Evolutionary conservation across 1,140 invertebrate genomes (phyloP), one percentile per base, ranked within the genome.

Genomic region (Dreissena polymorpha): DNA sequence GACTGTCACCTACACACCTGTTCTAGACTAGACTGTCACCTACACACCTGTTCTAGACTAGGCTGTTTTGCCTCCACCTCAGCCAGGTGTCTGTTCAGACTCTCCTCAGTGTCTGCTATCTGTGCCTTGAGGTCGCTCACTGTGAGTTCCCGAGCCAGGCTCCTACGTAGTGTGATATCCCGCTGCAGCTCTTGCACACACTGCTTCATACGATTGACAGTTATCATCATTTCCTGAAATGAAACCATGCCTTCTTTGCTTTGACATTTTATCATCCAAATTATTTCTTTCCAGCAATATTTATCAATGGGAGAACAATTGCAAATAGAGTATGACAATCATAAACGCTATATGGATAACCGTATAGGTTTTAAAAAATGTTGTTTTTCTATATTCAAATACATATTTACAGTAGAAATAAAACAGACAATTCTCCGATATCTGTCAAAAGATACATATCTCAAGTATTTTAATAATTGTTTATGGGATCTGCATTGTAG

Each of bases 181-280:
- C 86, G 50, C 27, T 87, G 86, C 29, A 85, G 60, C 57, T 87
- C 86, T 18, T 87, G 86, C 13, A 84, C 86, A 12, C 29, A 25
- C 23, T 65, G 57, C 68, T 87, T 87, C 64, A 87, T 39, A 13
- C 63, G 72, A 21, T 87, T 83, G 16, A 87, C 74, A 16, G 68
- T 77, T 16, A 51, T 72, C 57, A 85, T 73, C 27, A 87, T 21
- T 21, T 83, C 86, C 86, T 87, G 64, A 29, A 49, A 69, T 63
- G 29, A 73, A 49, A 70, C 6, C 1, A n/a, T n/a, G n/a, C n/a
- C n/a, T 63, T 63, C 12, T 63, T 63, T 63, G 23, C 1, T 63
- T 57, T 2, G 57, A n/a, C 18, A 63, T 23, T 2, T 5, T 5
- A 63, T 63, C 18, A 5, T 63, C 57, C 23, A 63, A 23, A n/a